Evolutionary conservation across 2,888 invertebrate species (phyloP), one percentile per base, ranked within the genome.

Genomic region (Cylloceria caligata): DNA sequence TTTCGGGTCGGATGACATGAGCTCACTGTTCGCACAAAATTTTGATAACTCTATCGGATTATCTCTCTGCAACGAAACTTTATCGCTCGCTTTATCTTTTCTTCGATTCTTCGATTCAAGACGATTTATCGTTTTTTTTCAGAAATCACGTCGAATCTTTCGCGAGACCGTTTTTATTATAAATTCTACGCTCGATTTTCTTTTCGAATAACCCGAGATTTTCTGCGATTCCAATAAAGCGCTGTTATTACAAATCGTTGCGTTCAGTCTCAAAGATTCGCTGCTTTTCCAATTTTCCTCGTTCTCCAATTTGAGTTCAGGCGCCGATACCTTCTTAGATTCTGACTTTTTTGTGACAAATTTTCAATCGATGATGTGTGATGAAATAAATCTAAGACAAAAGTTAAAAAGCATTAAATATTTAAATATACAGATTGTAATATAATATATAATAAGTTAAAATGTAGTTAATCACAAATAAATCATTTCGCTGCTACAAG

Each of bases 221-320:
- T 11, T 45, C 2, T 6, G 16, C 6, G 36, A 36, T n/a, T 69
- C 45, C 9, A 11, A 34, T 13, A 13, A 16, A 16, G n/a, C 19
- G 7, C 16, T 27, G 1, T 27, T 27, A 5, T 24, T n/a, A 3
- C 30, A 16, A 9, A 4, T 34, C 11, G 24, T 30, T 1, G 71
- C 11, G 36, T n/a, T 47, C 2, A 34, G 21, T 60, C 49, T 68
- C 16, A 64, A 69, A 30, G 60, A 72, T 71, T 84, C 71, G 24
- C 60, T 84, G n/a, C 81, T 83, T 73, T 81, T 83, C 49, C 83
- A 69, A 78, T 86, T 86, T 65, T 85, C 83, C 75, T 83, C 81
- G 62, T 86, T 86, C 47, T 86, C 79, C 16, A 86, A 80, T 67
- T 85, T 85, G 52, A 78, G 64, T 27, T 83, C 83, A 62, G 62